These are phyloP conservation scores for Dendronephthya gigantea DNA, from an alignment of 64 coral and sea anemone genomes.

Conservation along the genomic window DNA sequence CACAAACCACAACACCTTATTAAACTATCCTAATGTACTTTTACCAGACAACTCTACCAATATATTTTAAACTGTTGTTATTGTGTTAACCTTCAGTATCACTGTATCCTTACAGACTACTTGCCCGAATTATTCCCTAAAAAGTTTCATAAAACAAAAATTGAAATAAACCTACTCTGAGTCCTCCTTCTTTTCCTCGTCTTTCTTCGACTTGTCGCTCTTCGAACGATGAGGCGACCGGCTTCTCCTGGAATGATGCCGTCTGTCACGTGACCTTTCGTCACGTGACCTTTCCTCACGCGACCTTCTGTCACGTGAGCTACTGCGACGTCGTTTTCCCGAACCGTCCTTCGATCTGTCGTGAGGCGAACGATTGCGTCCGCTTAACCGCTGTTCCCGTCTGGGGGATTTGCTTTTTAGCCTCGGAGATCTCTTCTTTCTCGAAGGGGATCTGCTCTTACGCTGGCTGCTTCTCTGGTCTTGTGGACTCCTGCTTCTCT, in stretches of 20 bases:
- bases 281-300: not conserved
- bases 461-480: not conserved
- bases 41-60: no score
- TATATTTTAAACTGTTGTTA: no score
- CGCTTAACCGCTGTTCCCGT: constrained; percentile 8
- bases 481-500: not conserved
- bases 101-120: not conserved
- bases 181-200: constrained; percentile 47
- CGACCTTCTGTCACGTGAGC: not conserved
- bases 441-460: not conserved
- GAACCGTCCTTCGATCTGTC: constrained; percentile 66
- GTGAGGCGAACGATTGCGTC: constrained; percentile 31
- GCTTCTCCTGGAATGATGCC: not conserved
- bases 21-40: no score
- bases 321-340: not conserved
- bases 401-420: constrained; percentile 49
- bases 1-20: no score
- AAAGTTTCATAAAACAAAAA: not conserved
- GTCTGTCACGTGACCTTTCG: not conserved
- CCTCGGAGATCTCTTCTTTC: not conserved
- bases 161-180: constrained; percentile 52
- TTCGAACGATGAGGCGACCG: constrained; percentile 36
- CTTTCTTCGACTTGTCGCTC: not conserved
- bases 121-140: not conserved
- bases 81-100: no score